Conservation (phyloP, 2,113 vertebrate species). For the Hippocampus abdominalis region DNA sequence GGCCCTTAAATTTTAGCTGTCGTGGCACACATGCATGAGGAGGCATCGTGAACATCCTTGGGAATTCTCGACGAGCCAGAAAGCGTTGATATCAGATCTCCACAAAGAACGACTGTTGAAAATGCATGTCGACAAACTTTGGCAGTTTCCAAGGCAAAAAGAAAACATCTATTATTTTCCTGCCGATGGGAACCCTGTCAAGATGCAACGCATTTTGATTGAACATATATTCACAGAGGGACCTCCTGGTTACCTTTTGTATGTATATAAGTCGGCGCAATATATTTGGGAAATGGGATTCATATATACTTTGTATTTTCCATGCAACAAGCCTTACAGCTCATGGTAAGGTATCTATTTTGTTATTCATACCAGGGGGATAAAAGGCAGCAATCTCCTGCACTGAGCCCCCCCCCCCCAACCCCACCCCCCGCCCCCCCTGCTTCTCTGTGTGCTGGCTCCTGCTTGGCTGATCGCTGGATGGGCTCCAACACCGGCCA, state of each 20-base stretch:
- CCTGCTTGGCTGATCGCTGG: conserved; percentile 50
- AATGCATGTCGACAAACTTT: conserved; percentile 34
- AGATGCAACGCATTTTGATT: conserved; percentile 2
- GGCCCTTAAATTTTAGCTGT: conserved; percentile 13
- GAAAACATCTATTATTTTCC: conserved; percentile 28
- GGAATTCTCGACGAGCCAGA: background rate
- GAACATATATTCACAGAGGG: conserved; percentile 8
- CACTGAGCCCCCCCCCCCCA: conserved; percentile 25
- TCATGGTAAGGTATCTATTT: conserved; percentile 48
- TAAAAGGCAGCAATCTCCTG: conserved; percentile 58
- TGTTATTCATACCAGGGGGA: conserved; percentile 57
- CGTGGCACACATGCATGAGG: conserved; percentile 1
- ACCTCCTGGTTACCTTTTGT: conserved; percentile 38
- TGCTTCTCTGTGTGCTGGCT: conserved; percentile 29
- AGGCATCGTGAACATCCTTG: background rate
- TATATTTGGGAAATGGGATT: conserved; percentile 43
- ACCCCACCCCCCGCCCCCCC: conserved; percentile 15
- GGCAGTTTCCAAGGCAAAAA: conserved; percentile 20
- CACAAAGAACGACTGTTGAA: background rate
- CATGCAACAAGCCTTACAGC: conserved; percentile 31
- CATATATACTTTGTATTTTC: conserved; percentile 56
- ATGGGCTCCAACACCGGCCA: conserved; percentile 41
- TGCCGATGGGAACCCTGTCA: conserved; percentile 23
- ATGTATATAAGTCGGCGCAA: conserved; percentile 49
- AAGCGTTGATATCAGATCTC: background rate